Evolutionary conservation across 2,888 invertebrate species (phyloP).

Genomic region (Limulus polyphemus): DNA sequence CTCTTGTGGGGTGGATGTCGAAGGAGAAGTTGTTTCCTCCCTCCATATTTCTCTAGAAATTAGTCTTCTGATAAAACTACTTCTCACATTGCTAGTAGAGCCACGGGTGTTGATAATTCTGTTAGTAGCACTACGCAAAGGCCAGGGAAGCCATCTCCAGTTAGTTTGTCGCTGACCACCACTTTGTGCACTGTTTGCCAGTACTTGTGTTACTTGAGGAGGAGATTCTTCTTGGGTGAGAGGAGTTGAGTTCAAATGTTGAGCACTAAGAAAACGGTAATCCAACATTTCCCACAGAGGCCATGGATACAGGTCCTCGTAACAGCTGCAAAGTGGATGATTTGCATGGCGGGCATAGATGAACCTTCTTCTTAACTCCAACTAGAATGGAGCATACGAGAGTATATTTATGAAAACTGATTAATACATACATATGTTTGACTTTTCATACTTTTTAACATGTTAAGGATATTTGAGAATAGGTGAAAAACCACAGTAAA

Average conservation of each 20-base stretch:
- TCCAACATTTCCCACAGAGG: conserved; percentile 46
- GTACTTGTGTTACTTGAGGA: conserved; percentile 6
- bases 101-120: neutral
- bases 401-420: too few species aligned
- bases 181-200: neutral
- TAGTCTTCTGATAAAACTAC: conserved; percentile 15
- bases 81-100: neutral
- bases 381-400: conserved; percentile 16
- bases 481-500: too few species aligned
- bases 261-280: conserved; percentile 34
- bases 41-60: conserved; percentile 15
- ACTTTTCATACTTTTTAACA: too few species aligned
- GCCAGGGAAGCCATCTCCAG: conserved; percentile 22
- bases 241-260: too few species aligned
- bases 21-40: too few species aligned
- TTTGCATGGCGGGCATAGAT: conserved; percentile 49
- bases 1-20: too few species aligned
- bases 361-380: conserved; percentile 69
- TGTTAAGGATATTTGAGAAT: neutral
- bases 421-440: too few species aligned
- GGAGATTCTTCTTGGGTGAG: conserved; percentile 5
- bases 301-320: conserved; percentile 50
- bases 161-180: conserved; percentile 12
- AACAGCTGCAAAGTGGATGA: conserved; percentile 49
- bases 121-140: conserved; percentile 5